phyloP scores from a whole-genome alignment of 2,797 vertebrate genomes.

The Chelmon rostratus region DNA sequence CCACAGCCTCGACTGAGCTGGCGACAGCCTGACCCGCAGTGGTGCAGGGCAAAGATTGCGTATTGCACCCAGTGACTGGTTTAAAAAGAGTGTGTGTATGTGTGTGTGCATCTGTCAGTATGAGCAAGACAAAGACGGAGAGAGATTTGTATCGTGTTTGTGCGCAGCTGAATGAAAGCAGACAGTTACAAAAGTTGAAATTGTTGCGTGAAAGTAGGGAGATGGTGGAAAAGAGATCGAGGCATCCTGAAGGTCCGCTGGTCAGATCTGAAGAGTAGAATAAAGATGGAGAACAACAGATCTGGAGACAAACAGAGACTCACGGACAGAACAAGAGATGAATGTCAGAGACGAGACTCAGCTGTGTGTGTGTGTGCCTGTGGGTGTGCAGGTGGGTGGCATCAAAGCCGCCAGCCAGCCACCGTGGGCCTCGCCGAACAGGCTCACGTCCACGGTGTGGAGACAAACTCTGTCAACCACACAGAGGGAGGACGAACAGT shows the following conservation, averaged over 20 bases:
- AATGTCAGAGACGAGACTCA: slow-evolving; percentile 16
- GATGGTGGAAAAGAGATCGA: not conserved
- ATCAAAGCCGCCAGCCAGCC: slow-evolving; percentile 33
- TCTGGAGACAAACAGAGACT: slow-evolving; percentile 25
- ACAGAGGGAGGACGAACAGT: slow-evolving; percentile 30
- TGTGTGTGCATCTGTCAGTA: not conserved
- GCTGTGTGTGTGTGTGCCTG: slow-evolving; percentile 20
- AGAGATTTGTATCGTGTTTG: not conserved
- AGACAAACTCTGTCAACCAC: slow-evolving; percentile 30
- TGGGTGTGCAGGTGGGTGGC: slow-evolving; percentile 44
- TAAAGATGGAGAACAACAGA: not conserved
- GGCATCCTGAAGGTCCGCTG: not conserved
- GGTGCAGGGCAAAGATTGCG: slow-evolving; percentile 36
- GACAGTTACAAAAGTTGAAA: not conserved
- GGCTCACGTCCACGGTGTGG: slow-evolving; percentile 15
- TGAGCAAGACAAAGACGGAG: not conserved
- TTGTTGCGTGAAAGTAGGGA: not conserved
- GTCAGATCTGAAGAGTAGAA: slow-evolving; percentile 12
- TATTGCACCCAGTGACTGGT: slow-evolving; percentile 20
- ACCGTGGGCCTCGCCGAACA: slow-evolving; percentile 28
- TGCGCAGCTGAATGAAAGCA: not conserved
- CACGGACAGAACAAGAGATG: slow-evolving; percentile 32
- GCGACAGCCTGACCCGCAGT: slow-evolving; percentile 24
- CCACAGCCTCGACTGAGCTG: slow-evolving; percentile 25
- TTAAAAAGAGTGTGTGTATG: slow-evolving; percentile 8